A percentile compares a stretch with the other conserved stretches of the same genome.
Conservation (phyloP, 2,113 vertebrate species). For the Paratilapia polleni region DNA sequence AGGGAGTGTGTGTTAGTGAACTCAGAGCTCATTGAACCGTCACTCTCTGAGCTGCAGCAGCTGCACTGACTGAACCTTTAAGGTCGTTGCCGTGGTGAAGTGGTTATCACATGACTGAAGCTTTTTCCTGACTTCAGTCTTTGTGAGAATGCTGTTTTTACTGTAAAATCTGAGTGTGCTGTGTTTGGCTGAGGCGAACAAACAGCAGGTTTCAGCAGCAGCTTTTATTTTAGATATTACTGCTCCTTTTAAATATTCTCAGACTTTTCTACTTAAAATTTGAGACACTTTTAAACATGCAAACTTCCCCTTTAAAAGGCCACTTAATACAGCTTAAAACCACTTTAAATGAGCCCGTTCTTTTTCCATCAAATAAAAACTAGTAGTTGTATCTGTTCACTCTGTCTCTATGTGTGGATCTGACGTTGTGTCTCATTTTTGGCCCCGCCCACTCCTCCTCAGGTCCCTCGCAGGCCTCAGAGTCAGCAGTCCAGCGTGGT, state of each 20-base stretch:
- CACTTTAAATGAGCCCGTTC: not conserved
- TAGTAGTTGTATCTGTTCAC: not conserved
- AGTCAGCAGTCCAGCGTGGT: slow-evolving; percentile 16
- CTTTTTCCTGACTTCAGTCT: too few species aligned
- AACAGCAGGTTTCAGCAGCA: not conserved
- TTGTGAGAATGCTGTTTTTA: too few species aligned
- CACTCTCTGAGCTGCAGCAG: too few species aligned
- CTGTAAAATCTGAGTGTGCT: too few species aligned
- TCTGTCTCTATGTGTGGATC: not conserved
- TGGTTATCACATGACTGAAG: too few species aligned
- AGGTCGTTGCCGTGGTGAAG: too few species aligned
- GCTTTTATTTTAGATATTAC: not conserved
- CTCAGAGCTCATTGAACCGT: too few species aligned
- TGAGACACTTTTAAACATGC: not conserved
- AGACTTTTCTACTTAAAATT: too few species aligned
- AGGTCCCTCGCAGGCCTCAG: not conserved
- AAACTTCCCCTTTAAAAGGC: not conserved
- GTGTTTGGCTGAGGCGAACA: not conserved
- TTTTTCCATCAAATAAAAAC: not conserved
- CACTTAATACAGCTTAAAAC: not conserved
- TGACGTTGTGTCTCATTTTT: not conserved
- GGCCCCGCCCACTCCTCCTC: not conserved
- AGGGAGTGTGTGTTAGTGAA: too few species aligned
- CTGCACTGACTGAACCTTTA: too few species aligned
- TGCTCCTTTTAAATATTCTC: not conserved